Conservation (phyloP, 2,113 vertebrate species). For the Campylomormyrus tamandua region DNA sequence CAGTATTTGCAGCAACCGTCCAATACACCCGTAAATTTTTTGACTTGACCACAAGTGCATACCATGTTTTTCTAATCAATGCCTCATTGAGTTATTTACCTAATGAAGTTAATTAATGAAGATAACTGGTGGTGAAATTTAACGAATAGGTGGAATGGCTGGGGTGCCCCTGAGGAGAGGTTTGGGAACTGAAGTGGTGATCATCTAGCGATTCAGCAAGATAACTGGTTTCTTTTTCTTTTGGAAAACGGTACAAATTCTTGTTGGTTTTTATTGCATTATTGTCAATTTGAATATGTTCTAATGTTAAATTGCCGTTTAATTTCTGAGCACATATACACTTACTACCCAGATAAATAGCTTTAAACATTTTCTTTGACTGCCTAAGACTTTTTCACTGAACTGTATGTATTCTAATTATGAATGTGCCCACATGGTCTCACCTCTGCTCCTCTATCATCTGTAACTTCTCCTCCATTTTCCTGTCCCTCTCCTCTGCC, state of each 20-base stretch:
- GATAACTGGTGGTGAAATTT: neutral
- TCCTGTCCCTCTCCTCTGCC: conserved; percentile 47
- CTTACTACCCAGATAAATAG: neutral
- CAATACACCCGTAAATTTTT: neutral
- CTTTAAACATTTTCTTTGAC: neutral
- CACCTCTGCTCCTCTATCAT: conserved; percentile 51
- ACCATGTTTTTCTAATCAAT: neutral
- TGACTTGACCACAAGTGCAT: neutral
- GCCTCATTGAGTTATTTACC: neutral
- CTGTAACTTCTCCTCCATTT: conserved; percentile 42
- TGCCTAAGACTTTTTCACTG: neutral
- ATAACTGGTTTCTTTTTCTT: neutral
- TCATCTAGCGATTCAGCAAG: neutral
- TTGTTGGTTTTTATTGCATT: neutral
- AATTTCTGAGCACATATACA: neutral
- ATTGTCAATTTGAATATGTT: neutral
- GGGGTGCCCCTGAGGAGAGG: neutral
- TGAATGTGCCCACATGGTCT: neutral
- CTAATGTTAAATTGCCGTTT: neutral
- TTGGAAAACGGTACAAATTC: neutral
- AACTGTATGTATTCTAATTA: neutral
- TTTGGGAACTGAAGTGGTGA: neutral
- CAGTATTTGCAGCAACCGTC: neutral
- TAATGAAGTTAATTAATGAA: neutral
- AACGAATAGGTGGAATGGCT: neutral